Base-by-base conservation (phyloP, 2,113 vertebrate species). In the Eulemur rufifrons region DNA sequence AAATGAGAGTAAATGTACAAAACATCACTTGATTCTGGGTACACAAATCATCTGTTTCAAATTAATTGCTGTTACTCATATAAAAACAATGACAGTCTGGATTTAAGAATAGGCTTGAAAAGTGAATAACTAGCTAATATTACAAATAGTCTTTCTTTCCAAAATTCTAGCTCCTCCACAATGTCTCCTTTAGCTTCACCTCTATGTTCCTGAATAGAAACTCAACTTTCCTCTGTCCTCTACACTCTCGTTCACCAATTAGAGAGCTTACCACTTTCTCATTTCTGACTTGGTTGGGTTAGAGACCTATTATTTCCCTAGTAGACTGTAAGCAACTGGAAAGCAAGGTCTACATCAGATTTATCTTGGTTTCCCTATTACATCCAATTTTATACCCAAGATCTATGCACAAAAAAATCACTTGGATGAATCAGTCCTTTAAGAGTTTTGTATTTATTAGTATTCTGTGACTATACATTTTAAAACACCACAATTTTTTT, bases 11-110 rank as follows among this genome's bases (percentile, higher is more conserved):
- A 87, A 93, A 89, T 77, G 20, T 91, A 93, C 32, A 96, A 96
- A 96, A 92, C 37, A 77, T 85, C 39, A 81, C 47, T 94, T 81
- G 47, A 89, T 74, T 85, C 66, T 11, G 14, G 93, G 93, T 50
- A 95, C 17, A 89, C 27, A 94, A 93, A 91, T 76, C 71, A 94
- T 63, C 92, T 93, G 47, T 77, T 91, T 94, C 78, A 71, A 93
- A 94, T 66, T 76, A 96, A 91, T 64, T 81, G 25, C 3, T 90
- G 18, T 87, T 88, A 78, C 29, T 91, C 77, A 66, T 54, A 45
- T 76, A 94, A 95, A 94, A 96, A 50, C 50, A 88, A 59, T 45
- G 42, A 76, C 11, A 96, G 29, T 73, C 15, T 93, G 47, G 82
- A 88, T 85, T 93, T 27, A 77, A 92, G 66, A 95, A 87, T 0